Evolutionary conservation across 2,797 vertebrate genomes (phyloP), one percentile per base, ranked within the genome.

Genomic region (Hoplostethus atlanticus): DNA sequence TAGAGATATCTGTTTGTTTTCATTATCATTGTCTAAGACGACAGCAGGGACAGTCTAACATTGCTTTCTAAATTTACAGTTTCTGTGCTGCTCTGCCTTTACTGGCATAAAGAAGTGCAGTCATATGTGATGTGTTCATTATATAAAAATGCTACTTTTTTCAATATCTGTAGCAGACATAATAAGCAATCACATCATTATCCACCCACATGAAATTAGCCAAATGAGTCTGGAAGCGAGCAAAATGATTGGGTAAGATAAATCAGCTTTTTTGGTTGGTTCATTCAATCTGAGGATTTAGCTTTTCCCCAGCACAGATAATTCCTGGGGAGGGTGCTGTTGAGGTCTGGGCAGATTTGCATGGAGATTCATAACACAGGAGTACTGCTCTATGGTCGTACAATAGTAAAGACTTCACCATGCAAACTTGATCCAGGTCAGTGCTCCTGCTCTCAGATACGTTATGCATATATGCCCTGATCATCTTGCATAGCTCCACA

Each of bases 401-500:
- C 58, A 25, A 68, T 8, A 28, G 46, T 68, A 21, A 6, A 72
- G 68, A 70, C 71, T 50, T 65, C 56, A 64, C 64, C 21, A 44
- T 47, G 60, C n/a, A 51, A 36, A 66, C 52, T 59, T 36, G 30
- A 13, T 9, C 61, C 50, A 36, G 25, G 55, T 46, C 17, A 36
- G 13, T 21, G 15, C n/a, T 34, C 48, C 17, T 25, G 16, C 40
- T 44, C 59, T 6, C 10, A 42, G 48, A 54, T n/a, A 48, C 47
- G 64, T 61, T n/a, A 69, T 52, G 34, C 46, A 67, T 76, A 47
- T 21, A 31, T 57, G n/a, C 15, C 55, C 60, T 54, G 62, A 77
- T 86, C 74, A 52, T 52, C 69, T 71, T 87, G 64, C 28, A 38
- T 61, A 72, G 60, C 55, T 70, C 16, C 48, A 64, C 77, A 81